Evolutionary conservation across 53 echinoderm and acorn worm species (phyloP), one percentile per base, ranked within the genome.

Genomic region (Patiria pectinifera): DNA sequence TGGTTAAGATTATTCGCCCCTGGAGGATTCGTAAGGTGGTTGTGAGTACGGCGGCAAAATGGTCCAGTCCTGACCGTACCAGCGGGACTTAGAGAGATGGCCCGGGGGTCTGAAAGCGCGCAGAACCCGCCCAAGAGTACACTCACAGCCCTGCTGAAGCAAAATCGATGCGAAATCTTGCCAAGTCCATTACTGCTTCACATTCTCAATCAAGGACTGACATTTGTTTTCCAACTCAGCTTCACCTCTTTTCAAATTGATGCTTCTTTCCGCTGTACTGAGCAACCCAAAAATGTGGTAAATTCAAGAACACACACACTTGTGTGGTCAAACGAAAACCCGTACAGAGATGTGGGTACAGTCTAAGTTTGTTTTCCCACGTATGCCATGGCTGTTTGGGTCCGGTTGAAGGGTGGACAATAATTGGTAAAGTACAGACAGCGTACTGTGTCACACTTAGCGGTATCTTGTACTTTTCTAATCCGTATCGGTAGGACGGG

Each of bases 81-180:
- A 66, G 23, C 22, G 74, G 69, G 69, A 69, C 13, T 53, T 66
- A 11, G 66, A 24, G 74, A 24, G 3, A 23, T 74, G 74, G 22
- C 74, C 74, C 74, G 24, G 74, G 74, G 74, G n/a, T 24, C 66
- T 66, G 15, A 44, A 44, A 44, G 80, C 45, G 80, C 45, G 80
- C 19, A 11, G 24, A 45, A 15, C 80, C 48, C 80, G 45, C 47
- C 80, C 80, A 13, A 35, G 19, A 45, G 48, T 46, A 79, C 80
- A 46, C 45, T 46, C 45, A 79, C 80, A 79, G 47, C 80, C 80
- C 47, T 2, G 47, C 13, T 79, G 80, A 79, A 79, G 24, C 47
- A 79, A 79, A 79, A 79, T 79, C 80, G 48, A 79, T 79, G 11
- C 80, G 45, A 47, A 45, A 45, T 44, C 45, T 18, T 79, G 80